These are phyloP conservation scores for Siniperca chuatsi DNA, from an alignment of 2,113 vertebrate genomes.

Conservation along the genomic window DNA sequence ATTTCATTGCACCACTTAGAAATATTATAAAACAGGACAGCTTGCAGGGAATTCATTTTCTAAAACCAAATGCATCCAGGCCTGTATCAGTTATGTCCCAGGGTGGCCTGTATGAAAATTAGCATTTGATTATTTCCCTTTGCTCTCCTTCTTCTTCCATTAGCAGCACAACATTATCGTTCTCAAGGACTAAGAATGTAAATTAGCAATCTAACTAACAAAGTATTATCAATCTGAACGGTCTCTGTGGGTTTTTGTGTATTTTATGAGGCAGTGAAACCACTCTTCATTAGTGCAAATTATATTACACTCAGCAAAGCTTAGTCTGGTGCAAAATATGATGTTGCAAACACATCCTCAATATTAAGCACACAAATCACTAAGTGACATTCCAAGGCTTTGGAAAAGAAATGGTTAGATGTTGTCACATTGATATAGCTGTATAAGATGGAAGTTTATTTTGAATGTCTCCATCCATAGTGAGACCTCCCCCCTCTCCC, in stretches of 20 bases:
- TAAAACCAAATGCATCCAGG: constrained; percentile 41
- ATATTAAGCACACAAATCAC: constrained; percentile 4
- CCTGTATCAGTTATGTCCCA: constrained; percentile 46
- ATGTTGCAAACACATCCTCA: constrained; percentile 6
- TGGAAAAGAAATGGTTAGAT: constrained; percentile 18
- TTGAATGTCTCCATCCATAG: constrained; percentile 50
- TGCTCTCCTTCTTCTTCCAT: constrained; percentile 46
- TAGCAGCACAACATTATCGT: constrained; percentile 39
- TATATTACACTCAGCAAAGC: constrained; percentile 17
- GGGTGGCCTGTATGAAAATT: constrained; percentile 55
- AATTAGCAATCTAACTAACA: constrained; percentile 60
- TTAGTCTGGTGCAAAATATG: constrained; percentile 16
- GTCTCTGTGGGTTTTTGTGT: constrained; percentile 38
- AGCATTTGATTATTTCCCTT: constrained; percentile 61
- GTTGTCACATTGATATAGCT: constrained; percentile 34
- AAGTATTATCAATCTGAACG: constrained; percentile 47
- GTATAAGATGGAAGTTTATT: constrained; percentile 35
- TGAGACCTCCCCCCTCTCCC: constrained; percentile 35
- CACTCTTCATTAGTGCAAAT: constrained; percentile 43
- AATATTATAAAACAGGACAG: constrained; percentile 12
- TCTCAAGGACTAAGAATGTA: constrained; percentile 48
- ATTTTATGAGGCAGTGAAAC: constrained; percentile 2
- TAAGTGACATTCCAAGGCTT: background rate
- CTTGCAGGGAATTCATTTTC: constrained; percentile 43
- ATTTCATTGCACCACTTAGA: constrained; percentile 32